Evolutionary conservation across 2,888 invertebrate species (phyloP), one percentile per base, ranked within the genome.

Genomic region (Sphaeridia pumilis): DNA sequence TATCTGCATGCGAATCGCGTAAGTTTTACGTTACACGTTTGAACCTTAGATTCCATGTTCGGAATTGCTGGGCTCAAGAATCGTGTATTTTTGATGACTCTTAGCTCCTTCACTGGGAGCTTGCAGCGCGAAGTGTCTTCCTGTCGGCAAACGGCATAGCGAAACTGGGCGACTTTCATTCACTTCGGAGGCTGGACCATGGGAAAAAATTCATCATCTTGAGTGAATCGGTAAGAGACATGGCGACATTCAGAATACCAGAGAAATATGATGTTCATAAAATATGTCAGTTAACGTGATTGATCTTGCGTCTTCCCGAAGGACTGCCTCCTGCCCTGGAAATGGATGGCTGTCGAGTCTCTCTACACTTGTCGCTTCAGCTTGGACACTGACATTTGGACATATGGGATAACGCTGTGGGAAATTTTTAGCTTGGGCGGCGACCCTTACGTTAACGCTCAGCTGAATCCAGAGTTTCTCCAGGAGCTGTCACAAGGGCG

Each of bases 81-180:
- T 14, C 31, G 31, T 31, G 7, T 7, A 31, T 14, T 14, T 38
- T 38, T 14, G 5, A 38, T 38, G 20, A 17, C 20, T 31, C 27
- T 14, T 12, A 50, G 50, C 27, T 50, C 5, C 17, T 50, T 12
- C 50, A 50, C 21, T 50, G 50, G 50, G 50, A 50, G 22, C 44
- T 50, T n/a, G 43, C 50, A 2, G 24, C 44, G 3, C 7, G 50
- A 43, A 44, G 50, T 24, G 44, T 50, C 14, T 50, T 50, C 26
- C 22, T 47, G 12, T 5, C 47, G 4, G 20, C 10, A 35, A n/a
- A 22, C 36, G 22, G 17, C 12, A 14, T 25, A 17, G 50, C 50
- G 1, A 50, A 50, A 50, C 17, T 50, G 3, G 44, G 50, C 10
- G 50, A 44, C 20, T 50, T 50, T 17, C 50, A 50, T 44, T 50